Evolutionary conservation across 2,797 vertebrate genomes (phyloP), one percentile per base, ranked within the genome.

Genomic region (Falco rusticolus): DNA sequence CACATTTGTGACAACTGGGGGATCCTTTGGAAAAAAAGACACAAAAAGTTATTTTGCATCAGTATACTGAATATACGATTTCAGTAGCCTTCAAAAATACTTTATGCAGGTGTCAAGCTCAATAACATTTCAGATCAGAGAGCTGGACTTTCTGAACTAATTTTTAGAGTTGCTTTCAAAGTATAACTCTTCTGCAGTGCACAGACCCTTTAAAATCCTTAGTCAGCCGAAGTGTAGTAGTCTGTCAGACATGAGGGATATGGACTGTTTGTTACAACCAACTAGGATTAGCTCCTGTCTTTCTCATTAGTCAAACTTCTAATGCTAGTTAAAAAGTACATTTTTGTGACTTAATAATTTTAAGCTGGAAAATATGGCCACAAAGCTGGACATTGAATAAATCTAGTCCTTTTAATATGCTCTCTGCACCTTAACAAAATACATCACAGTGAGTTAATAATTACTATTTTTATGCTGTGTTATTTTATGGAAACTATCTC

Each of bases 401-500:
- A 82, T 87, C 74, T 88, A 61, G 54, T 89, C 18, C 41, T 95
- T 93, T 92, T 81, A 45, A 94, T 90, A 85, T 76, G 86, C 65
- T 95, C 57, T 97, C 64, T 96, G 77, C 75, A 88, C 84, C 91
- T 97, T 95, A 96, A 95, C 87, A 96, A 97, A 97, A 96, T 84
- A 86, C 72, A 97, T 97, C 94, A 95, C 93, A 96, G 90, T 96
- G 64, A 92, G 84, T 77, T 97, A 97, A 97, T 97, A 97, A 97
- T 96, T 92, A 91, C 71, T 98, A 89, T 97, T 97, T 98, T 97
- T 97, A 88, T 96, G 86, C 84, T 84, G 25, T 96, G 85, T 96
- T 98, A 93, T 98, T 98, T 97, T 97, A 96, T 96, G 95, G 92
- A 97, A 98, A 98, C 88, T 96, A 91, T 97, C 97, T 97, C 91